These are phyloP conservation scores for Odontothrips loti DNA, from an alignment of 2,888 invertebrate species.

Conservation along the genomic window DNA sequence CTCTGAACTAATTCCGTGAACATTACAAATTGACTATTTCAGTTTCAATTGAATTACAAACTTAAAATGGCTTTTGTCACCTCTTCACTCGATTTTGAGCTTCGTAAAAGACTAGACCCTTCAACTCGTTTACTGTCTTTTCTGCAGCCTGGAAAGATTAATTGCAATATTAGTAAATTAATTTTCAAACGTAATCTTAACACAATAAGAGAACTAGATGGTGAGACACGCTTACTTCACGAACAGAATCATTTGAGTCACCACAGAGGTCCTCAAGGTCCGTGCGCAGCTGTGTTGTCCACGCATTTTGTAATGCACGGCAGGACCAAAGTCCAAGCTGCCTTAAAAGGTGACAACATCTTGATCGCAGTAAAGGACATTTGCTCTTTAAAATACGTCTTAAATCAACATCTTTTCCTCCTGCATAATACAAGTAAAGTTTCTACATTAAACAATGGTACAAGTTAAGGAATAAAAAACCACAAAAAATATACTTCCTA, in stretches of 20 bases:
- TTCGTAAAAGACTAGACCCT: neutral
- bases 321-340: neutral
- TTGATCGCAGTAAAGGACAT: neutral
- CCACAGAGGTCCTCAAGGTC: neutral
- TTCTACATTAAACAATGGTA: neutral
- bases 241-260: neutral
- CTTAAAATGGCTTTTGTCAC: neutral
- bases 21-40: too few species aligned
- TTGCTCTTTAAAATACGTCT: constrained; percentile 29
- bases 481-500: neutral
- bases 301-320: neutral
- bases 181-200: neutral
- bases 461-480: neutral
- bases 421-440: constrained; percentile 31
- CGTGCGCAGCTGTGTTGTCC: neutral
- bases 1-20: too few species aligned
- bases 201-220: neutral
- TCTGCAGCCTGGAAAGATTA: neutral
- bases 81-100: neutral
- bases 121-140: neutral
- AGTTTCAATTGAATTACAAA: too few species aligned
- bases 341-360: neutral
- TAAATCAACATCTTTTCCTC: constrained; percentile 34
- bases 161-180: neutral
- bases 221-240: neutral